These are phyloP conservation scores for Ptychochromis oligacanthus DNA, from an alignment of 2,113 vertebrate species.

Conservation along the genomic window DNA sequence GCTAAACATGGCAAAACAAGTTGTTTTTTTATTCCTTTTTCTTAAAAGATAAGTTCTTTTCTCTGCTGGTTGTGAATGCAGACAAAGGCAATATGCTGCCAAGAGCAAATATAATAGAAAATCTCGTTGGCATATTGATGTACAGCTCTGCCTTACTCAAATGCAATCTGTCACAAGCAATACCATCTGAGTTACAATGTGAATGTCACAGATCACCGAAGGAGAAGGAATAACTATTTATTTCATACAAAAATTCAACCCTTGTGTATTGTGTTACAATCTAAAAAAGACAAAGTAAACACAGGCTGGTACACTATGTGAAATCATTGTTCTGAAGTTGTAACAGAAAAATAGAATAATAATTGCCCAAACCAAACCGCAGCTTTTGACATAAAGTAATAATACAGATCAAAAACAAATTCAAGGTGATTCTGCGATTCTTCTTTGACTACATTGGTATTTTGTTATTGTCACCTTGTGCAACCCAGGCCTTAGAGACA, in stretches of 20 bases:
- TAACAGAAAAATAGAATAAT: constrained; percentile 11
- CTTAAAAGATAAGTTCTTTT: neutral
- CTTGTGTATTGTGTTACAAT: constrained; percentile 11
- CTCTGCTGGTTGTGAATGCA: constrained; percentile 19
- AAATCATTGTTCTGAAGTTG: constrained; percentile 5
- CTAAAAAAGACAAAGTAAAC: neutral
- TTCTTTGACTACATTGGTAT: neutral
- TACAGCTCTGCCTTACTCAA: constrained; percentile 32
- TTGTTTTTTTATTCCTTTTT: neutral
- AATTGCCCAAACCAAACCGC: neutral
- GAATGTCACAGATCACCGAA: constrained; percentile 31
- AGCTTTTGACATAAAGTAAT: constrained; percentile 13
- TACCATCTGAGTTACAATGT: constrained; percentile 35
- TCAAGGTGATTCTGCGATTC: neutral
- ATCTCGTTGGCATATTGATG: constrained; percentile 43
- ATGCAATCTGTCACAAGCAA: constrained; percentile 44
- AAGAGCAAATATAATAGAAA: constrained; percentile 17
- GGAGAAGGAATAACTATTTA: constrained; percentile 17
- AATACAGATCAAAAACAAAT: constrained; percentile 2
- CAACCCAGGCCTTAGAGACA: neutral
- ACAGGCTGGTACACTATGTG: constrained; percentile 1
- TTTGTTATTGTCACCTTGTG: neutral
- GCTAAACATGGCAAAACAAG: neutral
- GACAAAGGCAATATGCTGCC: constrained; percentile 28
- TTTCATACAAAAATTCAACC: neutral